Base-by-base conservation (phyloP, 2,888 invertebrate species). In the Drosophila nigricruria region DNA sequence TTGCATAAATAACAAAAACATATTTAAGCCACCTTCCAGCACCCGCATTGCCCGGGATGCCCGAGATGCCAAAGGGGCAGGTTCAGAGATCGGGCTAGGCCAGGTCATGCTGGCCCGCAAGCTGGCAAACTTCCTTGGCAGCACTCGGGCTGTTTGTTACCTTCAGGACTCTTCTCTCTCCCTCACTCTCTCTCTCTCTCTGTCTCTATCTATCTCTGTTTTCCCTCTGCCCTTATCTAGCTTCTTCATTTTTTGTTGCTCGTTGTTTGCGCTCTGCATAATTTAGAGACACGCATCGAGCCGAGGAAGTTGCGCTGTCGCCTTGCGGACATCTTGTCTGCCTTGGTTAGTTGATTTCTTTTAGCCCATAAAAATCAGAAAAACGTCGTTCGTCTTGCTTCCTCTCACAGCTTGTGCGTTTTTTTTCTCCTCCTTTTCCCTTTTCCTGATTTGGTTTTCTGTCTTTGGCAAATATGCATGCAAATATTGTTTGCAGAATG, bases 1-100 rank as follows among this genome's bases (percentile, higher is more conserved):
- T 85, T 85, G 82, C 84, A 85, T 85, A 85, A 85, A 85, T 86
- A 85, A 85, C 82, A 86, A 85, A 85, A 85, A 85, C 86, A 86
- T 85, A 85, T 85, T 85, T 86, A 85, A 86, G 70, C 59, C 77
- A 70, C 63, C 77, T 61, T 42, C 79, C 36, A 36, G 38, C 57
- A 5, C 25, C 47, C 47, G 47, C 47, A n/a, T 30, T 18, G 5
- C 47, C 30, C 47, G 65, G 50, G 57, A 56, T 75, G 5, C 47
- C 30, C 47, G 65, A 49, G 57, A 56, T 75, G 78, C 71, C 67
- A 68, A 73, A 61, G 71, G 68, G 64, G 59, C 78, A 79, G 83
- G 84, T 76, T 83, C 86, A 83, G 76, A 82, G 83, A 68, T 86
- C 82, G 73, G 71, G 78, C 81, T 78, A 74, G 78, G 82, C 66